Conservation (phyloP, 2,797 vertebrate species). For the Sarcophilus harrisii region DNA sequence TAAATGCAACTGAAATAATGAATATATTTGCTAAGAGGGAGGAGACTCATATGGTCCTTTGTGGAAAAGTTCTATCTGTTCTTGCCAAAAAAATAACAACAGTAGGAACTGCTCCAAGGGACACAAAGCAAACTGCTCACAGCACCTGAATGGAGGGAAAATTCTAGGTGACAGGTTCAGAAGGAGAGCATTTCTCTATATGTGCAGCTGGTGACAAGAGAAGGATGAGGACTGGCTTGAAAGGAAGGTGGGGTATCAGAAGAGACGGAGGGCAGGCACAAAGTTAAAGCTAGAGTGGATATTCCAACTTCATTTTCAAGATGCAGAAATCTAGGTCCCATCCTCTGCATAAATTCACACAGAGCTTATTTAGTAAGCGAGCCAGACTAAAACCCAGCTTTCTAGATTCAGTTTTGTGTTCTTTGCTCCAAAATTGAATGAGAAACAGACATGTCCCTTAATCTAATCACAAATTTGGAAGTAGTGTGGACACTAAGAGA, state of each 20-base stretch:
- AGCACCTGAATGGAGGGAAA: slow-evolving; percentile 55
- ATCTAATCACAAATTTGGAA: slow-evolving; percentile 12
- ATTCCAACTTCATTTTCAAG: slow-evolving; percentile 44
- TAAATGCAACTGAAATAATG: slow-evolving; percentile 1
- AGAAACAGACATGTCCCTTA: neutral
- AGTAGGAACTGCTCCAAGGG: slow-evolving; percentile 36
- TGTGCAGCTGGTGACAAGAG: neutral
- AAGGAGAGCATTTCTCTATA: neutral
- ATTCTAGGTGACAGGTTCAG: slow-evolving; percentile 54
- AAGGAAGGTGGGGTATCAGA: neutral
- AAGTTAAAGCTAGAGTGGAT: neutral
- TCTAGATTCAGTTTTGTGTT: neutral
- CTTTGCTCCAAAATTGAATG: neutral
- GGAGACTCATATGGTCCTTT: slow-evolving; percentile 6
- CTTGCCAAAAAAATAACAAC: neutral
- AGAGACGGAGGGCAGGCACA: neutral
- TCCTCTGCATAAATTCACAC: neutral
- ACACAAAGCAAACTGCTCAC: slow-evolving; percentile 49
- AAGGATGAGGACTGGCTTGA: neutral
- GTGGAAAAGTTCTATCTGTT: slow-evolving; percentile 27
- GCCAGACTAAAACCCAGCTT: neutral
- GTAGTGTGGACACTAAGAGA: neutral
- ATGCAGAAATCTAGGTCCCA: neutral
- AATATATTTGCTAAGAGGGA: slow-evolving; percentile 51
- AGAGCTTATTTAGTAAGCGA: neutral